Percentiles rank a stretch among this genome's conserved stretches.
Conservation (phyloP, 2,888 invertebrate genomes). For the Latheticus oryzae region DNA sequence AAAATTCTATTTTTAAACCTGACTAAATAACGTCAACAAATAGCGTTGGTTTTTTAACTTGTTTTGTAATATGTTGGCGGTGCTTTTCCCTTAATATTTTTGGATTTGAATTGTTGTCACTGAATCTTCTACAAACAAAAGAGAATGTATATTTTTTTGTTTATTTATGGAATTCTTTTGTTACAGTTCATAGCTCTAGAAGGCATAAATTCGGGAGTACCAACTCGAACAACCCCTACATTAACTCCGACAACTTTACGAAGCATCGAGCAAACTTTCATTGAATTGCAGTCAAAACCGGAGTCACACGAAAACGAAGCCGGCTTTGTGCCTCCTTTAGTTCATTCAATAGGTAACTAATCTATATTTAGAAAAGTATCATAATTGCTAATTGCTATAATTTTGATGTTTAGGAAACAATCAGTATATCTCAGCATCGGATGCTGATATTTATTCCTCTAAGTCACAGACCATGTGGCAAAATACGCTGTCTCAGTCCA, state of each 20-base stretch:
- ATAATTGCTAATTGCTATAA: neutral
- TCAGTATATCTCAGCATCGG: slow-evolving; percentile 64
- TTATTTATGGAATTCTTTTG: too few relatives aligned
- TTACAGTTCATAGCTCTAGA: slow-evolving; percentile 86
- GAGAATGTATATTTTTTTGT: too few relatives aligned
- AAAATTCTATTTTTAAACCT: slow-evolving; percentile 50
- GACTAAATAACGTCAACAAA: slow-evolving; percentile 46
- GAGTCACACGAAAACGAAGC: slow-evolving; percentile 85
- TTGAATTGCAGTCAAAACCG: slow-evolving; percentile 84
- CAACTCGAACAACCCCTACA: slow-evolving; percentile 92
- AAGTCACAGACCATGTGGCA: slow-evolving; percentile 62
- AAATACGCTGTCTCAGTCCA: slow-evolving; percentile 62
- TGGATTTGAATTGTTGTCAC: slow-evolving; percentile 6
- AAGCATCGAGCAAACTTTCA: slow-evolving; percentile 91
- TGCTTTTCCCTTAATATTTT: slow-evolving; percentile 18
- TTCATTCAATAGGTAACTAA: slow-evolving; percentile 63
- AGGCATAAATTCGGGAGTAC: slow-evolving; percentile 89
- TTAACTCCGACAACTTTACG: slow-evolving; percentile 94
- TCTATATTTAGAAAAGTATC: slow-evolving; percentile 2
- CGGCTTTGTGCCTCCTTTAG: slow-evolving; percentile 90
- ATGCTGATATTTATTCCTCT: slow-evolving; percentile 59
- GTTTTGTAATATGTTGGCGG: slow-evolving; percentile 37
- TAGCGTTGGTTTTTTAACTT: slow-evolving; percentile 27
- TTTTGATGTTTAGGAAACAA: slow-evolving; percentile 61
- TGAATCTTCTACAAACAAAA: slow-evolving; percentile 2